Evolutionary conservation across 2,797 vertebrate species (phyloP), one percentile per base, ranked within the genome.

Genomic region (Pseudomugil tenellus): DNA sequence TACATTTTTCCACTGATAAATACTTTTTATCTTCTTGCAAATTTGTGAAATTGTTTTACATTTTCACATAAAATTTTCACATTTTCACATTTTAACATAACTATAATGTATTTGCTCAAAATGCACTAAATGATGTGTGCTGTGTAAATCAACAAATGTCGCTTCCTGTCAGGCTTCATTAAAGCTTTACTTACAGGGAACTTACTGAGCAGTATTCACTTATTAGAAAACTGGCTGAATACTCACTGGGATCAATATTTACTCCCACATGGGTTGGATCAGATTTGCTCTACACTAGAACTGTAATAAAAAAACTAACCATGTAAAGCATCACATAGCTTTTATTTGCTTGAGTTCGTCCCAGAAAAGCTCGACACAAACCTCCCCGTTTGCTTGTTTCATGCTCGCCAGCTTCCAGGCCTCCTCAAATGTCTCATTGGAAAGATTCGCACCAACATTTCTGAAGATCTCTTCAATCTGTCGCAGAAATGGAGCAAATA

Each of bases 391-490:
- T 0, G 93, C 89, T 53, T 95, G 90, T 80, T 87, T 95, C 72
- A 65, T 80, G 56, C 93, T 87, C 0, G 96, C 94, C 83, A 94
- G 81, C 70, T 91, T 91, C 96, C 97, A 97, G n/a, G 93, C 88
- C 67, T 95, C 92, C 71, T 97, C 94, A 79, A 97, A 96, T 2
- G 63, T 92, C 75, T 95, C 92, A 46, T 91, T 89, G 13, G 94
- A 89, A 89, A 96, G 68, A 16, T 84, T 67, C 62, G 93, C 56
- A 0, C 94, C 95, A 37, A 93, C 90, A 31, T 95, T 96, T 68
- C 28, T 76, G 74, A 97, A 91, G 86, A 99, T 92, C 55, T 87
- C 81, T 67, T 87, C 72, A 70, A 99, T 95, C 97, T 98, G 87
- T 56, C 68, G 52, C 48, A 52, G 25, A 64, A 0, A 17, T 37